phyloP scores from a whole-genome alignment of 1,140 invertebrate species.

The Leptinotarsa defecta region DNA sequence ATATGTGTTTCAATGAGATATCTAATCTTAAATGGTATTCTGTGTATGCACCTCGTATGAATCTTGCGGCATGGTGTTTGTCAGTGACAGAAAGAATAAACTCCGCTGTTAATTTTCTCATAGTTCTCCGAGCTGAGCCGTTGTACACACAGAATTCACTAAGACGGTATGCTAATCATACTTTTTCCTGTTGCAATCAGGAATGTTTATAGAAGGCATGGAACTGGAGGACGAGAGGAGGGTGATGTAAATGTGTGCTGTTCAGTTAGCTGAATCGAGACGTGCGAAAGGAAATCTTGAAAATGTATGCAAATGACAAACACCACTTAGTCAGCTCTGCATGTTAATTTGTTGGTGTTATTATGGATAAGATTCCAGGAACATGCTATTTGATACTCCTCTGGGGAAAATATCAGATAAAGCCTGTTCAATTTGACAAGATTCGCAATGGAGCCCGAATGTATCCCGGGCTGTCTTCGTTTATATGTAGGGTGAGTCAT shows the following conservation, averaged over 20 bases:
- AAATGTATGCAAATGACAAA: conserved; percentile 45
- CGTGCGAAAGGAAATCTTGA: conserved; percentile 33
- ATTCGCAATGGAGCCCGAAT: not conserved
- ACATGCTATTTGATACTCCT: conserved; percentile 45
- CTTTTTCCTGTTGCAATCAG: conserved; percentile 20
- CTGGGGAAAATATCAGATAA: conserved; percentile 44
- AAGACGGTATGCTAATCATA: conserved; percentile 21
- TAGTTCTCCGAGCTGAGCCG: conserved; percentile 2
- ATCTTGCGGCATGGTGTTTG: not conserved
- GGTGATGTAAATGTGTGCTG: conserved; percentile 18
- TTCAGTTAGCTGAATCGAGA: conserved; percentile 18
- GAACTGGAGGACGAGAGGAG: not conserved
- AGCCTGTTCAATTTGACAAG: conserved; percentile 18
- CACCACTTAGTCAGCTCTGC: conserved; percentile 40
- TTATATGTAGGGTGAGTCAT: conserved; percentile 7
- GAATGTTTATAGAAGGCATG: conserved; percentile 19
- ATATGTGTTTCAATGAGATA: too few relatives aligned
- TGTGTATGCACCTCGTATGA: too few relatives aligned
- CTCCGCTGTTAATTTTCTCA: not conserved
- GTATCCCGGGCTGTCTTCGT: not conserved
- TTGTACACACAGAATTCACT: conserved; percentile 15
- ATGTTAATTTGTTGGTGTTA: conserved; percentile 47
- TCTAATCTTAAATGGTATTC: too few relatives aligned
- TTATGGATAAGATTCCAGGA: conserved; percentile 45
- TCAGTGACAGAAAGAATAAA: conserved; percentile 2